A percentile compares a stretch with the other conserved stretches of the same genome.
phyloP scores from a whole-genome alignment of 2,113 vertebrate species.

The Strigops habroptila region DNA sequence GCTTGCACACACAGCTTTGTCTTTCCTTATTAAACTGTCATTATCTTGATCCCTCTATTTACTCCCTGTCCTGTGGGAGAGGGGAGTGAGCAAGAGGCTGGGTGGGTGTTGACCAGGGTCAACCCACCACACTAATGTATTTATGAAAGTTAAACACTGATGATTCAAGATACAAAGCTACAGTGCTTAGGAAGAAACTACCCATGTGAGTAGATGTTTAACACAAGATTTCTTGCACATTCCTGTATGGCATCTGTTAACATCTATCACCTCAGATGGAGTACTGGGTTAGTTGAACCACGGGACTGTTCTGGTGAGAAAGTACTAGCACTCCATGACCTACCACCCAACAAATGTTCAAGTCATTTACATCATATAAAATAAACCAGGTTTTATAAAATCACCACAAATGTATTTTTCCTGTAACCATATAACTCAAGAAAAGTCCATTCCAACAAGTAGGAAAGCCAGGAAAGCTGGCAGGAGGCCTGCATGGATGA shows the following conservation, averaged over 20 bases:
- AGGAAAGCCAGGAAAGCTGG: background rate
- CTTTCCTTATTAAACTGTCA: background rate
- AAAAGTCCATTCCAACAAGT: background rate
- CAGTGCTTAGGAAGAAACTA: background rate
- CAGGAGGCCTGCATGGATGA: background rate
- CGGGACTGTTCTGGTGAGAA: background rate
- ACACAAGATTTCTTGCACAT: background rate
- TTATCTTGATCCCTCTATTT: background rate
- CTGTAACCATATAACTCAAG: background rate
- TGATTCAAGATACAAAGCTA: background rate
- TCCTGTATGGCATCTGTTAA: background rate
- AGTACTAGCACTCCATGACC: background rate
- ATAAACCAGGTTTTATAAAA: background rate
- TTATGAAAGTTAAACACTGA: background rate
- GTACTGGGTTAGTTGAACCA: background rate
- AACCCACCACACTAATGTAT: background rate
- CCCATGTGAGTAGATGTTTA: background rate
- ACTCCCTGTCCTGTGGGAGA: background rate
- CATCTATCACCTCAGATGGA: background rate
- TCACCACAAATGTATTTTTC: background rate
- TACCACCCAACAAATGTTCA: background rate
- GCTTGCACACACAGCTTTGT: background rate
- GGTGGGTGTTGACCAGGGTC: background rate
- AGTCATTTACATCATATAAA: background rate
- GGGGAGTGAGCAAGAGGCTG: background rate